Base-by-base conservation (phyloP, 2,888 invertebrate species). In the Thymelicus lineola region DNA sequence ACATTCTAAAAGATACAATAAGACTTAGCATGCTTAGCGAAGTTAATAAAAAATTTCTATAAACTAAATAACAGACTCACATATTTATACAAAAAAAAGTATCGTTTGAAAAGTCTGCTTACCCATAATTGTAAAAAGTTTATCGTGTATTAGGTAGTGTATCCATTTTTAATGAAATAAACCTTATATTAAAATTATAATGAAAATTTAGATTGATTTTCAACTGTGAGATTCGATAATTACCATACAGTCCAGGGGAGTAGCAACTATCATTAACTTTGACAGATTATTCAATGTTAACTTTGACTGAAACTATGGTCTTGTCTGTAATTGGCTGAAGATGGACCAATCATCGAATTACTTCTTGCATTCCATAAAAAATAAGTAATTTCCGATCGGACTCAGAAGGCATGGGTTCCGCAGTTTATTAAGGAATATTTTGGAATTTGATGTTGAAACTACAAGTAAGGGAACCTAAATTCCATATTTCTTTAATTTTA, bases 1-100 rank as follows among this genome's bases (percentile, higher is more conserved):
- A 14, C 15, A 57, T 46, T 53, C 42, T 28, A 20, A 36, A 62
- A 59, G 45, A 59, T 57, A 67, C 50, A 50, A 50, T 50, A 50
- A 17, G 17, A 50, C 15, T 17, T 9, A 50, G 50, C 15, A 50
- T 50, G 17, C 12, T 46, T 14, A 46, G 12, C 17, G 50, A 50
- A 50, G 15, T 50, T 7, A 0, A 50, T 9, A 50, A 50, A 50
- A 50, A 50, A 50, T 48, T 2, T 7, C 9, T 9, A 15, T 17
- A 9, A 50, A 17, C 28, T 17, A 7, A 14, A 14, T 12, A 1
- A 46, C 46, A 46, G 12, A 12, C 14, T 46, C 14, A 46, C 14
- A 46, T 6, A 46, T n/a, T 12, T 46, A 14, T 46, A 46, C 10
- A 46, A 10, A 46, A 14, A n/a, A 46, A 46, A 28, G 28, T 28